Percentiles rank a stretch among this genome's conserved stretches.
Evolutionary conservation across 2,888 invertebrate genomes (phyloP).

Genomic region (Tribolium freemani): DNA sequence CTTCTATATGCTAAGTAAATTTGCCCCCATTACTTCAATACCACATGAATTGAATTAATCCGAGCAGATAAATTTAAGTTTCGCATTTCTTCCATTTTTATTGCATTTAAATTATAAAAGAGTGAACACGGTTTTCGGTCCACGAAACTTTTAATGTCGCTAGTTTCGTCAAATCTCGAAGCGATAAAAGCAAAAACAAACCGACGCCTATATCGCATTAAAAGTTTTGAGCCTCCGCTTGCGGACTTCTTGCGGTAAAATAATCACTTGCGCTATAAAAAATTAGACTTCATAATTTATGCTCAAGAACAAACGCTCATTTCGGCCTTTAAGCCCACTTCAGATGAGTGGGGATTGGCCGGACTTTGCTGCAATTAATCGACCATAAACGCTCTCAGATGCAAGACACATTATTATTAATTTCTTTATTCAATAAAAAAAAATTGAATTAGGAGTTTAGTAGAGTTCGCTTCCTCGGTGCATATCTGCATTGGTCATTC

Average conservation of each 20-base stretch:
- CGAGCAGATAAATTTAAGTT: constrained; percentile 7
- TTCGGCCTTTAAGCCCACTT: constrained; percentile 4
- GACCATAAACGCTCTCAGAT: constrained; percentile 1
- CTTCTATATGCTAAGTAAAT: constrained; percentile 15
- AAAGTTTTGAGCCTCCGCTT: constrained; percentile 7
- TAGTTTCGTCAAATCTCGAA: constrained; percentile 29
- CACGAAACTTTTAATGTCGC: constrained; percentile 26
- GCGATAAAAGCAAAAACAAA: constrained; percentile 31
- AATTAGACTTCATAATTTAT: constrained; percentile 20
- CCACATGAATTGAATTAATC: background rate
- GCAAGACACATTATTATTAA: background rate
- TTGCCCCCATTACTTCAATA: background rate
- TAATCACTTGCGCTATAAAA: background rate
- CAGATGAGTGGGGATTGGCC: constrained; percentile 5
- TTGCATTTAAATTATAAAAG: constrained; percentile 19
- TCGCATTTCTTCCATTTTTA: background rate
- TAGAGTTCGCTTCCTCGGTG: too few species aligned
- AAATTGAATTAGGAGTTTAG: background rate
- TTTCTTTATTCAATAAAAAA: constrained; percentile 7
- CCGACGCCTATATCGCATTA: constrained; percentile 40
- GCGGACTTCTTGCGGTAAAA: constrained; percentile 21
- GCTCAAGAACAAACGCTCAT: background rate
- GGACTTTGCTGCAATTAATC: background rate
- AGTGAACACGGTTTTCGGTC: constrained; percentile 18
- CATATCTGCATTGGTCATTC: background rate